Evolutionary conservation across 2,113 vertebrate genomes (phyloP), one percentile per base, ranked within the genome.

Genomic region (Camelus dromedarius): DNA sequence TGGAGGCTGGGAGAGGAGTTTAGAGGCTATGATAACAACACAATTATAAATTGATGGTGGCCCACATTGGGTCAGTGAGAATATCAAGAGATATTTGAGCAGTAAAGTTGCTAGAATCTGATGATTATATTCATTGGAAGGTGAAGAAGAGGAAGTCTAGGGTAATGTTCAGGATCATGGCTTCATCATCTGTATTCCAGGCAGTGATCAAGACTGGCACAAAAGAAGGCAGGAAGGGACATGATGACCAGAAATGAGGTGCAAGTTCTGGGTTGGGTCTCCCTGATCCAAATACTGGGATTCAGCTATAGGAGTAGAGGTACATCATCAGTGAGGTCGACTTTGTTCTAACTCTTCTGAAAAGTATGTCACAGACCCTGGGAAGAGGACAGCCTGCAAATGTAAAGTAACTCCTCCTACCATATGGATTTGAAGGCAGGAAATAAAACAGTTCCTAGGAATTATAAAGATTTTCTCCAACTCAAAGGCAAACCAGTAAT

Each of bases 311-410:
- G 24, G 7, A 15, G 14, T 11, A 69, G 75, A 79, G 76, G 28
- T 32, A 50, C 24, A 62, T 46, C n/a, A 60, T 62, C 0, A 14
- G 11, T 30, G 64, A 91, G 32, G 12, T 38, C 38, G 30, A 8
- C 67, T 92, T 88, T 92, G 30, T 73, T 90, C 24, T 83, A 46
- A 90, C 32, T 54, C 64, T 54, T 95, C 35, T 83, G 83, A 92
- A 89, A 62, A 52, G 85, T 81, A 54, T 35, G 48, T 82, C 19
- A 18, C 32, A 62, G 75, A 54, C 2, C 42, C 42, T 52, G n/a
- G 28, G 13, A 46, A 88, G 80, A 92, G 18, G 20, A 32, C 28
- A 70, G 1, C 12, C 11, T 38, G 56, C 8, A 58, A 76, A 46
- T 54, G 52, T 56, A n/a, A 52, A 64, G 12, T 35, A 69, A 54